phyloP scores from a whole-genome alignment of 92 coral and sea anemone genomes.

The Palythoa heliodiscus region DNA sequence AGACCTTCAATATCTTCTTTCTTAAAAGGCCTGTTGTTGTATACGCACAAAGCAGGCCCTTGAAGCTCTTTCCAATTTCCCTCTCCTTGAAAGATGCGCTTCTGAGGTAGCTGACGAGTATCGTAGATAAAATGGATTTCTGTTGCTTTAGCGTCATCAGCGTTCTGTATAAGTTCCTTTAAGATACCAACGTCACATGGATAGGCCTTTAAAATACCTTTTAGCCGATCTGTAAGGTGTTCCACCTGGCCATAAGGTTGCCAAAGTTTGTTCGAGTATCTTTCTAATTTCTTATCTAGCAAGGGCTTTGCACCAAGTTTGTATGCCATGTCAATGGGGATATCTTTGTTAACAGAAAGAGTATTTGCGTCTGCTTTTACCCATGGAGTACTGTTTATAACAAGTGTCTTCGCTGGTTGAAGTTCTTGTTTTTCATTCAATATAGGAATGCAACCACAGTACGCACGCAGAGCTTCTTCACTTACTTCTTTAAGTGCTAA shows the following conservation, averaged over 20 bases:
- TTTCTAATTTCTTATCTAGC: slow-evolving; percentile 25
- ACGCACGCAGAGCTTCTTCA: neutral
- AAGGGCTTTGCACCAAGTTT: slow-evolving; percentile 48
- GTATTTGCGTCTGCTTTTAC: slow-evolving; percentile 27
- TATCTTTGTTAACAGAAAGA: slow-evolving; percentile 9
- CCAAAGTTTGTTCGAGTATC: slow-evolving; percentile 19
- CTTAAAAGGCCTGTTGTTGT: slow-evolving; percentile 81
- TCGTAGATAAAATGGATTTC: slow-evolving; percentile 54
- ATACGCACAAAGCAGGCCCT: slow-evolving; percentile 95
- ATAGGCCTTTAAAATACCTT: slow-evolving; percentile 47
- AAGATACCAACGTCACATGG: slow-evolving; percentile 50
- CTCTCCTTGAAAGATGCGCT: slow-evolving; percentile 18
- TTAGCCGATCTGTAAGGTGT: slow-evolving; percentile 44
- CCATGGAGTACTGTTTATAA: slow-evolving; percentile 51
- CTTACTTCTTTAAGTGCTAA: slow-evolving; percentile 5
- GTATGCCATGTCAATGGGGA: slow-evolving; percentile 33
- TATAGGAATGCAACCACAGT: slow-evolving; percentile 3
- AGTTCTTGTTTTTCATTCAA: slow-evolving; percentile 9
- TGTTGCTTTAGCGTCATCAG: slow-evolving; percentile 53
- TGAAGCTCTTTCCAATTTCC: slow-evolving; percentile 81
- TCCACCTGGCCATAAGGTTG: slow-evolving; percentile 47
- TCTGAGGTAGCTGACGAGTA: slow-evolving; percentile 27
- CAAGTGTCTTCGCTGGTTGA: slow-evolving; percentile 28
- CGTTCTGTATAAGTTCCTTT: slow-evolving; percentile 56
- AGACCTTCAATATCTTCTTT: slow-evolving; percentile 82